phyloP scores from a whole-genome alignment of 2,797 vertebrate genomes.

The Sebastolobus alascanus region DNA sequence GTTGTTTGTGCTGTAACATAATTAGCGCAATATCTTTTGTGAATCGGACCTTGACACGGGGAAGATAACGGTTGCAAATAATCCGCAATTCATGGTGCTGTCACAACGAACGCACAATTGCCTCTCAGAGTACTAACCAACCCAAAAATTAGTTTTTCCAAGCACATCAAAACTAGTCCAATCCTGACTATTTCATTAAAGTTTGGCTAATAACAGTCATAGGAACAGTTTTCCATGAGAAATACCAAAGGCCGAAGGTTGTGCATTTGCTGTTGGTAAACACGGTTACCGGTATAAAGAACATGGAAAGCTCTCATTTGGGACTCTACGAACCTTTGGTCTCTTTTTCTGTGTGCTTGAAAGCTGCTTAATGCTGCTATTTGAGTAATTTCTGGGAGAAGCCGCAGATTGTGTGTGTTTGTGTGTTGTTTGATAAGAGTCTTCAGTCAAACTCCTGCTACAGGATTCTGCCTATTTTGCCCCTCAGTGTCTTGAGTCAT shows the following conservation, averaged over 20 bases:
- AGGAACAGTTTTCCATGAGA: background rate
- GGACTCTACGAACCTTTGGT: background rate
- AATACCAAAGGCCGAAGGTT: conserved; percentile 1
- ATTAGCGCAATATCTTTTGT: too few species aligned
- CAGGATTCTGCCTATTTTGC: background rate
- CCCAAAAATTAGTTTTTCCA: too few species aligned
- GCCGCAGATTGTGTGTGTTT: background rate
- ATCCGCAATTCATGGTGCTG: too few species aligned
- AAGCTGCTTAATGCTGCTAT: conserved; percentile 3
- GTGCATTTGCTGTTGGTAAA: background rate
- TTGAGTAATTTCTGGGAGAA: background rate
- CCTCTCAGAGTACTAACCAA: too few species aligned
- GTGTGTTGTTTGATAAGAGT: background rate
- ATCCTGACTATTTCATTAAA: background rate
- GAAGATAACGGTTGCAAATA: too few species aligned
- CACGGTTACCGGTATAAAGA: background rate
- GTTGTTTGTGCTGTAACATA: too few species aligned
- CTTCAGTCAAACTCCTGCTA: background rate
- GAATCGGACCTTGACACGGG: rapidly evolving
- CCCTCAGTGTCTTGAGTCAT: conserved; percentile 12
- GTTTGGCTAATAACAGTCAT: background rate
- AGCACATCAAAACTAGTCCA: background rate
- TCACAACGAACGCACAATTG: too few species aligned
- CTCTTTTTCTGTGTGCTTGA: background rate
- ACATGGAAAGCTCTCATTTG: background rate